phyloP scores from a whole-genome alignment of 2,113 vertebrate genomes.

The Tragulus kanchil region DNA sequence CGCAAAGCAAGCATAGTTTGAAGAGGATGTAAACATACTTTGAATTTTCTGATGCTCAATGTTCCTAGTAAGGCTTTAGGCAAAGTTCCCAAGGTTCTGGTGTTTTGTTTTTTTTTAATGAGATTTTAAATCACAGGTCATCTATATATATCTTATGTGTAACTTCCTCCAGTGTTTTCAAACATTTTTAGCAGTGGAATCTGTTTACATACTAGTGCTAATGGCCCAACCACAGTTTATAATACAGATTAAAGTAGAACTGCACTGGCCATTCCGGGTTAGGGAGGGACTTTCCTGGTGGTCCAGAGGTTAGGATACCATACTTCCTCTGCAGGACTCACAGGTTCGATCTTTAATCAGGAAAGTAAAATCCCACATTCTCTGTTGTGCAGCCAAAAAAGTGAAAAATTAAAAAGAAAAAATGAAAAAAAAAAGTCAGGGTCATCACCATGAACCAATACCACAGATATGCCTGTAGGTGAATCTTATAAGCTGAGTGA shows the following conservation, averaged over 20 bases:
- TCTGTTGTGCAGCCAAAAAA: background rate
- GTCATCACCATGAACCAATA: background rate
- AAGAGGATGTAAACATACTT: background rate
- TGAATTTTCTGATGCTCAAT: background rate
- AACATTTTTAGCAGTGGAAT: background rate
- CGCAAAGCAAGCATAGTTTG: background rate
- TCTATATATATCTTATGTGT: background rate
- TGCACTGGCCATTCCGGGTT: background rate
- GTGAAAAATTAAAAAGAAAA: background rate
- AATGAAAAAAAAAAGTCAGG: background rate
- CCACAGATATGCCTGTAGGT: background rate
- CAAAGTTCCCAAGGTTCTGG: background rate
- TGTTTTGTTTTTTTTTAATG: background rate
- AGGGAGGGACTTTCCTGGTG: background rate
- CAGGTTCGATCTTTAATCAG: background rate
- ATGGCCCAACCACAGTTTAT: background rate
- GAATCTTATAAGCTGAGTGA: background rate
- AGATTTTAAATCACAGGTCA: background rate
- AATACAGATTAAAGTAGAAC: background rate
- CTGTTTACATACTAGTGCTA: constrained; percentile 3
- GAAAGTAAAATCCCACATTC: background rate
- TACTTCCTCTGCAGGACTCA: background rate
- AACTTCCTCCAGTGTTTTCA: background rate
- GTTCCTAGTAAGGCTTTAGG: background rate
- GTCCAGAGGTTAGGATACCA: background rate